phyloP scores from a whole-genome alignment of 2,797 vertebrate species.

The Halcyon chelicuti region DNA sequence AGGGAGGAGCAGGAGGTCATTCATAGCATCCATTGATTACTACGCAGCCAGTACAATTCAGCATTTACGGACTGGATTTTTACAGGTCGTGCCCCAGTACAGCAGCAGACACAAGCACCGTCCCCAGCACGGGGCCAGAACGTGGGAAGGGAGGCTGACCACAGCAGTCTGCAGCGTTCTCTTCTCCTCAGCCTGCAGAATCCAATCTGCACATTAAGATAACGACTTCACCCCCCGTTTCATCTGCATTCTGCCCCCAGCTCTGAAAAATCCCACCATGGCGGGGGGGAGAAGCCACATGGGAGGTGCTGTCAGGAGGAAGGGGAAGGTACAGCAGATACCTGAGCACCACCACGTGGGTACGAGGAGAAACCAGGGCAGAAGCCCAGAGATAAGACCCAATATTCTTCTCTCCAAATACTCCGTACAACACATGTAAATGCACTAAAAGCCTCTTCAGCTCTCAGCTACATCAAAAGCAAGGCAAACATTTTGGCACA shows the following conservation, averaged over 20 bases:
- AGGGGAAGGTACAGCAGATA: neutral
- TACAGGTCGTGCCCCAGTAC: neutral
- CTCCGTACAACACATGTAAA: neutral
- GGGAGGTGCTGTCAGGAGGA: neutral
- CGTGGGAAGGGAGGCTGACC: neutral
- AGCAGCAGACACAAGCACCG: neutral
- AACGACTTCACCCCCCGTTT: neutral
- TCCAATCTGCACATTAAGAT: neutral
- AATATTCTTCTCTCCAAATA: neutral
- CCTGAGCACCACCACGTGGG: neutral
- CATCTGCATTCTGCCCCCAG: neutral
- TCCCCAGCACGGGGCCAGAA: accelerated
- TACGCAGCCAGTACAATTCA: neutral
- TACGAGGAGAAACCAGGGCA: neutral
- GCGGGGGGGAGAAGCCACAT: neutral
- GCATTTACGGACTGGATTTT: neutral
- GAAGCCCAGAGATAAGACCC: neutral
- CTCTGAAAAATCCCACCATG: neutral
- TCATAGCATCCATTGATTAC: neutral
- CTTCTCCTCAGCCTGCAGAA: neutral
- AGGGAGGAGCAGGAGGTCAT: neutral
- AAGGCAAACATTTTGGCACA: slow-evolving; percentile 58
- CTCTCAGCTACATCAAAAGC: slow-evolving; percentile 55
- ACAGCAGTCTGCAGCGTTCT: neutral
- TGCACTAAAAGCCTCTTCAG: slow-evolving; percentile 7